These are phyloP conservation scores for Muscicapa adusta DNA, from an alignment of 2,113 vertebrate species.

Conservation along the genomic window DNA sequence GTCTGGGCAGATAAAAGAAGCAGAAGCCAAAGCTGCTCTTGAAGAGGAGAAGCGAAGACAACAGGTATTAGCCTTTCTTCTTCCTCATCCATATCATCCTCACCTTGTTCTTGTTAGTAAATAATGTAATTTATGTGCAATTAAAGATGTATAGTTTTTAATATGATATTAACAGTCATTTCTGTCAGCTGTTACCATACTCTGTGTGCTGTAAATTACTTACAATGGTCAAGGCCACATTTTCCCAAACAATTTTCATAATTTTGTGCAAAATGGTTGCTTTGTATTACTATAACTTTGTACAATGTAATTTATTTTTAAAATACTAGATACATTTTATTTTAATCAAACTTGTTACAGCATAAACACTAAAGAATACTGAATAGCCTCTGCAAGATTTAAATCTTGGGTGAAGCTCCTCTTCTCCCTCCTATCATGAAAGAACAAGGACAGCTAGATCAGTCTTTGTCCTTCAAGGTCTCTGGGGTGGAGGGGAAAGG, in stretches of 20 bases:
- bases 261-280: neutral
- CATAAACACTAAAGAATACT: neutral
- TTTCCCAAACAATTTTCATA: neutral
- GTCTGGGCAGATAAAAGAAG: slow-evolving; percentile 83
- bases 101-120: neutral
- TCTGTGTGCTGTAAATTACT: neutral
- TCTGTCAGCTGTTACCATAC: neutral
- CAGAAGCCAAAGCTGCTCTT: slow-evolving; percentile 82
- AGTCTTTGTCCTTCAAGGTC: neutral
- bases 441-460: neutral
- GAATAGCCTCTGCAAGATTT: neutral
- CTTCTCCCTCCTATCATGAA: neutral
- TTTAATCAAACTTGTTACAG: neutral
- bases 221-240: neutral
- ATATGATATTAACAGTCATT: neutral
- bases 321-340: neutral
- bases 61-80: slow-evolving; percentile 74
- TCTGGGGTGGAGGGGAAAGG: rapidly evolving
- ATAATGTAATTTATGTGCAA: neutral
- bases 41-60: slow-evolving; percentile 88
- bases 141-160: neutral
- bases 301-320: neutral
- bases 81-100: neutral
- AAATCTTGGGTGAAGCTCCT: neutral
- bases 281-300: neutral